Base-by-base conservation (phyloP, 2,888 invertebrate genomes). In the Xestia sexstrigata region DNA sequence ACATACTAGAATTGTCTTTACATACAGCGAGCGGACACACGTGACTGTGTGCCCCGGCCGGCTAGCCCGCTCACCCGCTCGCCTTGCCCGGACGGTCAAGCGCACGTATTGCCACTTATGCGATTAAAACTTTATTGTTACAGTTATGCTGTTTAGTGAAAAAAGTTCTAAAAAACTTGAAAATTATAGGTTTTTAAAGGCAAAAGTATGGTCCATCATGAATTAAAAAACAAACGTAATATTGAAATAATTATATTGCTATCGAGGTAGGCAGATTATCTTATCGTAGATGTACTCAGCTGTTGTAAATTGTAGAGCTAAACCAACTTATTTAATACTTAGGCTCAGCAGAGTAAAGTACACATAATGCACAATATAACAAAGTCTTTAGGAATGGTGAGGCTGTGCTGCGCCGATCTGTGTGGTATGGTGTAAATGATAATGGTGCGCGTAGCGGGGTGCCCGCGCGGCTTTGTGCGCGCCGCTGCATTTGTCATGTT, bases 401-500 rank as follows among this genome's bases (percentile, higher is more conserved):
- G 82, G 70, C 65, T 69, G 68, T 67, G 68, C 67, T 65, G 86
- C 74, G 76, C 79, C 85, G 82, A 89, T 89, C 85, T 88, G 87
- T 89, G 88, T 89, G 93, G 93, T 91, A 92, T 91, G 92, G 92
- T 90, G 89, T 82, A 90, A 91, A 90, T 89, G 88, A 87, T 89
- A 91, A 92, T 92, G 91, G 92, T 91, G 91, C 89, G 93, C 91
- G 90, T 84, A 83, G 87, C 85, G 87, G 89, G 93, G 91, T 93
- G 91, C 92, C 94, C 94, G 88, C 87, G 83, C 86, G 49, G 81
- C 94, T 94, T 95, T 95, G 93, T 93, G 87, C 81, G 82, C 86
- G 73, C 89, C 91, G 91, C 90, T 91, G 92, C 96, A 95, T 96
- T 96, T 96, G 96, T 96, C 96, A 96, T 95, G 95, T 96, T 96